Conservation (phyloP, 2,113 vertebrate genomes). For the Poeciliopsis prolifica region DNA sequence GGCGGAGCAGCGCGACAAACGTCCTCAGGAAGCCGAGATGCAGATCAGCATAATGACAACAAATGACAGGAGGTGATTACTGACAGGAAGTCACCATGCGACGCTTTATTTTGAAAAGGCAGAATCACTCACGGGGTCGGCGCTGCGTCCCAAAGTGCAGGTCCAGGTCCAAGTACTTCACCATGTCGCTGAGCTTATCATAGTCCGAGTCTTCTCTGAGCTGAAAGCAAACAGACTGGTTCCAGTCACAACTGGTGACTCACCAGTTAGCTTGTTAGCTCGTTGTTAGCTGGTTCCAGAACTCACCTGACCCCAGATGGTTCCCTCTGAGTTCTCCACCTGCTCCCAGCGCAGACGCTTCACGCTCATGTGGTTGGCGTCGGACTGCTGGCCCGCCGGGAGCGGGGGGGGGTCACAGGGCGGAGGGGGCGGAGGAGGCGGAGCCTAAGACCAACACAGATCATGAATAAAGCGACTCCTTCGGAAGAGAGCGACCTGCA, state of each 20-base stretch:
- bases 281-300: too few relatives aligned
- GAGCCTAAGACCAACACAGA: slow-evolving; percentile 42
- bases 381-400: slow-evolving; percentile 78
- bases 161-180: slow-evolving; percentile 96
- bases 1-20: slow-evolving; percentile 67
- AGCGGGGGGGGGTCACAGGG: slow-evolving; percentile 81
- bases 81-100: neutral
- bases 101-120: neutral
- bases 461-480: too few relatives aligned
- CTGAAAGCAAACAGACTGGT: slow-evolving; percentile 67
- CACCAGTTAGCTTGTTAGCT: neutral
- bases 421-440: slow-evolving; percentile 79
- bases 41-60: neutral
- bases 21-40: slow-evolving; percentile 58
- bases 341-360: slow-evolving; percentile 98
- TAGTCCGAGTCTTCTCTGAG: slow-evolving; percentile 93
- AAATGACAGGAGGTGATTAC: neutral
- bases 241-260: neutral
- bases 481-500: too few relatives aligned
- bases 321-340: slow-evolving; percentile 98
- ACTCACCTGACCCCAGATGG: slow-evolving; percentile 97
- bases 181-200: slow-evolving; percentile 97
- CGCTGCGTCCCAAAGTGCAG: slow-evolving; percentile 95
- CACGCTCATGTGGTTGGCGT: slow-evolving; percentile 96
- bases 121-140: slow-evolving; percentile 62